Evolutionary conservation across 2,797 vertebrate genomes (phyloP).

Genomic region (Tinamus major): DNA sequence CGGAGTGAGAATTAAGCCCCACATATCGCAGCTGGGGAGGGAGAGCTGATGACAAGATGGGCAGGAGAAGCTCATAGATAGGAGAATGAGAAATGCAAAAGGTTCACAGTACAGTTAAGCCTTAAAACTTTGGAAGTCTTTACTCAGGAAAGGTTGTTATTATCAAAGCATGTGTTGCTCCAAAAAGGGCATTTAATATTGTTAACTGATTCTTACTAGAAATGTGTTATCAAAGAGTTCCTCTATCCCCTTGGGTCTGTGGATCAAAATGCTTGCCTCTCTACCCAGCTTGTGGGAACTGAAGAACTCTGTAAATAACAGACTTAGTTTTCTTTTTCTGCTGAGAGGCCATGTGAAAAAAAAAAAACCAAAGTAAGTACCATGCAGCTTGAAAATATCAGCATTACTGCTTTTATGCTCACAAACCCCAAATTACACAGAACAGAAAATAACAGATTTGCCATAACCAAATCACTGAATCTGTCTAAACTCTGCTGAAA

Average conservation of each 20-base stretch:
- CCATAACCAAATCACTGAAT: neutral
- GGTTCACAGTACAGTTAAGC: neutral
- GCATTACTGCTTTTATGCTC: neutral
- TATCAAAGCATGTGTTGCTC: neutral
- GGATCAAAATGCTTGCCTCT: neutral
- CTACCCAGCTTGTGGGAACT: neutral
- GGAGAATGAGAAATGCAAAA: neutral
- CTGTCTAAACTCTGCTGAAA: constrained; percentile 15
- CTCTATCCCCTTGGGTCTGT: accelerated
- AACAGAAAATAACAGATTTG: constrained; percentile 39
- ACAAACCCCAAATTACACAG: neutral
- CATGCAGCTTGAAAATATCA: neutral
- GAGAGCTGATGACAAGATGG: neutral
- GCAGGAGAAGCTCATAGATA: neutral
- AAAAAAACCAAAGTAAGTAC: neutral
- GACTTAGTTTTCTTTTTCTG: constrained; percentile 7
- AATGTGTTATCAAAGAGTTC: neutral
- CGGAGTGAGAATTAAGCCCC: neutral
- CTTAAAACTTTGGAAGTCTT: neutral
- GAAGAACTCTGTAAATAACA: constrained; percentile 43
- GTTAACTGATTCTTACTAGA: neutral
- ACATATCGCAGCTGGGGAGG: accelerated
- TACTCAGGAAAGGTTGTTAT: neutral
- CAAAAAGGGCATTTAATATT: neutral
- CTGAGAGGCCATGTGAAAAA: neutral